Conservation (phyloP, 2,888 invertebrate genomes). For the Phengaris alcon region DNA sequence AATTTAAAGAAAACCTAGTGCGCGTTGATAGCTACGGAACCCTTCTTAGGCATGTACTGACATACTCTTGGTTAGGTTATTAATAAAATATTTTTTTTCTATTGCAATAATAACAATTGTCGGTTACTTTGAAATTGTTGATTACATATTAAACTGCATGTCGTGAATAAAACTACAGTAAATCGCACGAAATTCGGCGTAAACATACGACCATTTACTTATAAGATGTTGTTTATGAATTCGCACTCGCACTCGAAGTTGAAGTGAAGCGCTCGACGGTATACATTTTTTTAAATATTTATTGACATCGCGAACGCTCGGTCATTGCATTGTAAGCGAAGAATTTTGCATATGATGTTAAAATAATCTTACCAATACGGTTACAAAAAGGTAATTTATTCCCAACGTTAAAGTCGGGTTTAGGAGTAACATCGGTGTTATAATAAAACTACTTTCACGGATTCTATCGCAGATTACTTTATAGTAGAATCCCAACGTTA, state of each 20-base stretch:
- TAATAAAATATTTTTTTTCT: no score
- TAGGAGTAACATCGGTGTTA: neutral
- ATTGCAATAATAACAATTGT: no score
- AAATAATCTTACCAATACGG: constrained; percentile 6
- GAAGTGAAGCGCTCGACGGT: constrained; percentile 17
- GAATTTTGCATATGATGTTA: constrained; percentile 4
- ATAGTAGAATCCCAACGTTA: neutral
- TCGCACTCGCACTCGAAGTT: constrained; percentile 27
- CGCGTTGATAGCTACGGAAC: no score
- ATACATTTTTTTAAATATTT: constrained; percentile 27
- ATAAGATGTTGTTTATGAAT: constrained; percentile 31
- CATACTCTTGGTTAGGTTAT: no score
- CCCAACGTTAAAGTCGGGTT: neutral
- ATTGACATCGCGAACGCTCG: constrained; percentile 31
- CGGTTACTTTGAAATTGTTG: no score
- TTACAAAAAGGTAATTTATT: constrained; percentile 15
- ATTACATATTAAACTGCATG: no score
- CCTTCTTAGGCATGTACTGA: no score
- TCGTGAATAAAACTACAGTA: neutral
- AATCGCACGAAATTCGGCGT: neutral
- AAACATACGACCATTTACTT: constrained; percentile 28
- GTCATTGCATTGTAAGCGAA: constrained; percentile 46
- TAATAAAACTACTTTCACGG: neutral
- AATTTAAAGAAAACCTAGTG: no score
- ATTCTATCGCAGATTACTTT: neutral